phyloP scores from a whole-genome alignment of 2,113 vertebrate species.

The Corydoras sp. region DNA sequence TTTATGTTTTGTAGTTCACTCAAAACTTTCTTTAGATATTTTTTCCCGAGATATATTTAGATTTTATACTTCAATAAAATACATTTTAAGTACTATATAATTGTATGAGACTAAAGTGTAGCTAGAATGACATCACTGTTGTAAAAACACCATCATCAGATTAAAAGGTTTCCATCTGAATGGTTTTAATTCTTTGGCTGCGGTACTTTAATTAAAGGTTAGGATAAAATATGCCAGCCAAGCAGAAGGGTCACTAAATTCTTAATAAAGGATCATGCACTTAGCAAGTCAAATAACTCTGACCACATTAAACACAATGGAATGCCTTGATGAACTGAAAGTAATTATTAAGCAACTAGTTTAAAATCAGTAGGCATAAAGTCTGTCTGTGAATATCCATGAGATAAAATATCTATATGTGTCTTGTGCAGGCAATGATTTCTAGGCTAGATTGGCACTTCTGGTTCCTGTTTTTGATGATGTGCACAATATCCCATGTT shows the following conservation, averaged over 20 bases:
- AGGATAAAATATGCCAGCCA: constrained; percentile 35
- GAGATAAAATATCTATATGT: constrained; percentile 23
- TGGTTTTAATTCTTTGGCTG: constrained; percentile 43
- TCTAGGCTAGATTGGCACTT: constrained; percentile 40
- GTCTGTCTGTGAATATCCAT: not conserved
- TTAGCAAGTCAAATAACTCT: constrained; percentile 49
- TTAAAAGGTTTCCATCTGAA: constrained; percentile 30
- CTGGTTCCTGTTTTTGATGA: constrained; percentile 54
- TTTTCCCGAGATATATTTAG: constrained; percentile 28
- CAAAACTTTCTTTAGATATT: not conserved
- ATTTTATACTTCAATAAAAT: constrained; percentile 3
- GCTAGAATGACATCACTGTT: constrained; percentile 58
- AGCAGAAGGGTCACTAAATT: constrained; percentile 46
- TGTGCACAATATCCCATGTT: constrained; percentile 46
- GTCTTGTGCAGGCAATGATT: constrained; percentile 54
- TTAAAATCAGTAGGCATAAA: constrained; percentile 3
- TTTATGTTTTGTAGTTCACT: not conserved
- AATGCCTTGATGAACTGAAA: constrained; percentile 33
- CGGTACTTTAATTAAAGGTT: constrained; percentile 52
- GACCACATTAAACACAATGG: constrained; percentile 42
- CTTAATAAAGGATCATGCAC: constrained; percentile 31
- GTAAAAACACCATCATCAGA: constrained; percentile 54
- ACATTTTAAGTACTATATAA: constrained; percentile 51
- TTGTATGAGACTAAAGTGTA: constrained; percentile 42
- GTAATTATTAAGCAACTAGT: constrained; percentile 27